phyloP scores from a whole-genome alignment of 2,888 invertebrate species.

The Laspeyria flexula region DNA sequence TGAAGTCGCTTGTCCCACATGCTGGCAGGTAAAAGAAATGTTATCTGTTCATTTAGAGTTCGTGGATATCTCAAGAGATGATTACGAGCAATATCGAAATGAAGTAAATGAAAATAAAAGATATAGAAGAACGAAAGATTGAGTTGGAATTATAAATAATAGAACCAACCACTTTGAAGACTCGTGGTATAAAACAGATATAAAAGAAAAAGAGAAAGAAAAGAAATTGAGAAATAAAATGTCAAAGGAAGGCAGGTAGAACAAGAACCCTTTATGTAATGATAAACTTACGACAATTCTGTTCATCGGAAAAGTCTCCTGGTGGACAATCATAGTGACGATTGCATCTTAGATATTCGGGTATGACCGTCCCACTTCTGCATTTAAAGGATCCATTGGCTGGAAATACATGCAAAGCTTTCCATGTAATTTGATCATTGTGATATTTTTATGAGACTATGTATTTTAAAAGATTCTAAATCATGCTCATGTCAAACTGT shows the following conservation, averaged over 20 bases:
- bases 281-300: conserved; percentile 90
- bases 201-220: conserved; percentile 12
- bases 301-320: conserved; percentile 91
- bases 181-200: conserved; percentile 5
- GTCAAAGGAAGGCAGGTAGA: conserved; percentile 30
- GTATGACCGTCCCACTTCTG: conserved; percentile 87
- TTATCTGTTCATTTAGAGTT: conserved; percentile 39
- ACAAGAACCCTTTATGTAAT: conserved; percentile 35
- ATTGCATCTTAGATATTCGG: conserved; percentile 86
- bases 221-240: conserved; percentile 30
- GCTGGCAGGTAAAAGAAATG: conserved; percentile 85
- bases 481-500: conserved; percentile 22
- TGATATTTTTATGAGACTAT: conserved; percentile 7
- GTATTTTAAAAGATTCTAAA: conserved; percentile 7
- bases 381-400: conserved; percentile 87
- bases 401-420: conserved; percentile 75
- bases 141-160: conserved; percentile 14
- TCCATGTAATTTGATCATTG: conserved; percentile 26
- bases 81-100: conserved; percentile 35
- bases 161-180: conserved; percentile 24
- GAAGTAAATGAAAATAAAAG: conserved; percentile 15
- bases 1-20: conserved; percentile 85
- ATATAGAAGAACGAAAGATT: conserved; percentile 14
- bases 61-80: conserved; percentile 14
- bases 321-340: conserved; percentile 87